phyloP scores from a whole-genome alignment of 2,888 invertebrate genomes.

The Gibbula magus region DNA sequence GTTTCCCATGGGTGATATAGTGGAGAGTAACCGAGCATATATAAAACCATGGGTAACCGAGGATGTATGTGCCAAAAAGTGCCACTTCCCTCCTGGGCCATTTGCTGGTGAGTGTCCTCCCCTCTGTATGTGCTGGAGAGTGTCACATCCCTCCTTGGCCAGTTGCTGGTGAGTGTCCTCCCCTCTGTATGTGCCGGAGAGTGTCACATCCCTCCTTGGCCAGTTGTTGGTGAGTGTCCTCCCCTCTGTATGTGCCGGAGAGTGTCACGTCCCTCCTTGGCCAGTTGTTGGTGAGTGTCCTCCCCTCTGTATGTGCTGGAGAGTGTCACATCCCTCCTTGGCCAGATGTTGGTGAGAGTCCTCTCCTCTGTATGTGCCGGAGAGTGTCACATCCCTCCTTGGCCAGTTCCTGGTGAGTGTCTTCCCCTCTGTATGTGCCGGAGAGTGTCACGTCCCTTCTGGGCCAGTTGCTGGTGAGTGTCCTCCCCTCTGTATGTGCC shows the following conservation, averaged over 20 bases:
- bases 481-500: constrained; percentile 84
- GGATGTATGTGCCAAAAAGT: constrained; percentile 94
- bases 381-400: constrained; percentile 89
- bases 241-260: constrained; percentile 87
- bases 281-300: constrained; percentile 83
- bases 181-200: constrained; percentile 89
- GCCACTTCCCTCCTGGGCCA: constrained; percentile 90
- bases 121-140: constrained; percentile 90
- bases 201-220: constrained; percentile 89
- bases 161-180: constrained; percentile 81
- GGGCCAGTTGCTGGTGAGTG: constrained; percentile 85
- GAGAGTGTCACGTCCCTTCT: constrained; percentile 91
- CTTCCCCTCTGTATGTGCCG: constrained; percentile 84
- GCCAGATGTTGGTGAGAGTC: constrained; percentile 84
- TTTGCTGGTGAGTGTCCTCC: constrained; percentile 80
- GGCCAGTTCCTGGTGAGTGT: constrained; percentile 85
- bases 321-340: constrained; percentile 89
- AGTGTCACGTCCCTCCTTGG: constrained; percentile 91
- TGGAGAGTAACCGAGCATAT: too few species aligned
- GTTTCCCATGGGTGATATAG: too few species aligned
- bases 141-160: constrained; percentile 89
- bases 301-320: constrained; percentile 87
- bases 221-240: constrained; percentile 83
- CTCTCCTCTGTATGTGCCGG: constrained; percentile 85
- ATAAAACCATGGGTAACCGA: too few species aligned